phyloP scores from a whole-genome alignment of 2,113 vertebrate genomes.

The Nycticebus coucang region DNA sequence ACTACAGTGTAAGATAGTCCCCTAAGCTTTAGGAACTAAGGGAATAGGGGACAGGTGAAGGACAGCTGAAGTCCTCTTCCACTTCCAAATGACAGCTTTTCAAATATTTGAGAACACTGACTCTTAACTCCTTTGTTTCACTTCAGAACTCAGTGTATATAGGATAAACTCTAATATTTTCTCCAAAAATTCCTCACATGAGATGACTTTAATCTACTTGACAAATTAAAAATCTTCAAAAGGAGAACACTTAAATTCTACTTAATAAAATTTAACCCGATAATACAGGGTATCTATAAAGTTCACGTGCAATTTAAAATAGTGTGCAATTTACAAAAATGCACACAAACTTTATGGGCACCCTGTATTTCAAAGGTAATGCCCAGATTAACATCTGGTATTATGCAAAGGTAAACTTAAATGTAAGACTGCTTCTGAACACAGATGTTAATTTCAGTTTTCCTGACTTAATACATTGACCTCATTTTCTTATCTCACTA shows the following conservation, averaged over 20 bases:
- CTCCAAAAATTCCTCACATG: neutral
- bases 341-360: no score
- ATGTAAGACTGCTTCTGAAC: neutral
- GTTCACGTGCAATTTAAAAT: no score
- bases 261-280: neutral
- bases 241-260: neutral
- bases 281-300: neutral
- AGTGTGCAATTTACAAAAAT: no score
- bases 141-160: neutral
- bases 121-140: neutral
- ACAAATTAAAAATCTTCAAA: neutral
- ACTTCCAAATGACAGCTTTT: constrained; percentile 25
- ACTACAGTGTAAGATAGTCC: neutral
- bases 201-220: neutral
- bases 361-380: neutral
- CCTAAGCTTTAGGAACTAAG: no score
- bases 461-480: neutral
- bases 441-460: neutral
- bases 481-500: neutral
- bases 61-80: neutral
- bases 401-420: neutral
- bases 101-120: neutral
- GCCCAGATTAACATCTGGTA: neutral
- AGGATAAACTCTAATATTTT: neutral
- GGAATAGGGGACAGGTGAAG: no score